Conservation (phyloP, 2,113 vertebrate genomes). For the Merops nubicus region DNA sequence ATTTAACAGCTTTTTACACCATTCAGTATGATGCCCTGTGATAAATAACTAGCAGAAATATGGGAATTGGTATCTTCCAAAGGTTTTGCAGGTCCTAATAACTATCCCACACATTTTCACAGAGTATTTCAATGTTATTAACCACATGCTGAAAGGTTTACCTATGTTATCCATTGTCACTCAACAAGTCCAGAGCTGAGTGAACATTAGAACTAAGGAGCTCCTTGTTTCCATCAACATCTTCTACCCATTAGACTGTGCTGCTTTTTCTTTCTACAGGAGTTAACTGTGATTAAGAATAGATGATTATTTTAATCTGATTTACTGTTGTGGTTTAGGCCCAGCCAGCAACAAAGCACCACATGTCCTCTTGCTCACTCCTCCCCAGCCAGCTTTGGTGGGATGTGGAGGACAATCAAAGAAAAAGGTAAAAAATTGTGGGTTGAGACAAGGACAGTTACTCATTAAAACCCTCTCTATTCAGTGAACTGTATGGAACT, state of each 20-base stretch:
- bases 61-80: background rate
- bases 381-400: background rate
- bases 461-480: background rate
- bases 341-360: background rate
- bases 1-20: background rate
- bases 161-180: background rate
- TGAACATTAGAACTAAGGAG: background rate
- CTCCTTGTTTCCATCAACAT: background rate
- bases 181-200: background rate
- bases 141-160: background rate
- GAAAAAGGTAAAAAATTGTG: background rate
- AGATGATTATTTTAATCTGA: background rate
- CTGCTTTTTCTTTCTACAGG: background rate
- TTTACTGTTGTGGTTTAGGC: background rate
- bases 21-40: background rate
- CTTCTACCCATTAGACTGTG: background rate
- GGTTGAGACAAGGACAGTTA: background rate
- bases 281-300: background rate
- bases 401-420: background rate
- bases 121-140: background rate
- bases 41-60: background rate
- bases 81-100: background rate
- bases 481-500: background rate
- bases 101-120: background rate
- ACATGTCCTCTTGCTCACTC: background rate